Percentiles rank a stretch among this genome's conserved stretches.
Evolutionary conservation across 2,113 vertebrate genomes (phyloP).

Genomic region (Cacatua alba): DNA sequence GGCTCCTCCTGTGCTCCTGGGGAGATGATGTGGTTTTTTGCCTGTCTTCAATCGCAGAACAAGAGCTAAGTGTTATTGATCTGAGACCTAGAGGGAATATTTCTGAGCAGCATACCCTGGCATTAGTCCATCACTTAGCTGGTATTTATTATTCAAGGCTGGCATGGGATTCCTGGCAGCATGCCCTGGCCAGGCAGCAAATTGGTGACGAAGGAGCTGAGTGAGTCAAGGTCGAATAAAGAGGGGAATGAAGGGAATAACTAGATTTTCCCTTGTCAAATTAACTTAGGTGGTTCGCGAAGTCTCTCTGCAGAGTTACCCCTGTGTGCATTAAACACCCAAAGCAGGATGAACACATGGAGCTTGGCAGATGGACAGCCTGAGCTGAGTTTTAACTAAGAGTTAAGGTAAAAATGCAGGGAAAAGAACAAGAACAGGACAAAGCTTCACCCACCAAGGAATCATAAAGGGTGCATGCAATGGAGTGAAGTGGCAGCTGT

Average conservation of each 20-base stretch:
- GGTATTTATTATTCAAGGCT: constrained; percentile 85
- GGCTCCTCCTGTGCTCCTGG: constrained; percentile 70
- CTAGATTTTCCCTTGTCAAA: constrained; percentile 27
- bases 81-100: constrained; percentile 73
- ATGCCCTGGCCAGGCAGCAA: constrained; percentile 66
- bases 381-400: background rate
- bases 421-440: background rate
- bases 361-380: background rate
- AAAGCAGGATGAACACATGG: background rate
- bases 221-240: constrained; percentile 65
- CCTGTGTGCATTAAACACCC: background rate
- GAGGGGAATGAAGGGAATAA: background rate
- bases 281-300: background rate
- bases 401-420: background rate
- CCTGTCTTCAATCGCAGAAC: constrained; percentile 81
- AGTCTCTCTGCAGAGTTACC: background rate
- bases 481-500: background rate
- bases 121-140: constrained; percentile 81
- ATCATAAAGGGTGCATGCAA: rapidly evolving
- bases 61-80: constrained; percentile 89
- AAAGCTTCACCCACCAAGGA: background rate
- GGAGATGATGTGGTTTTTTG: constrained; percentile 78
- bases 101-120: constrained; percentile 76
- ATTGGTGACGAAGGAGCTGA: constrained; percentile 16
- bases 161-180: constrained; percentile 71